Conservation (phyloP, 2,888 invertebrate genomes). For the Dendrolimus pini region DNA sequence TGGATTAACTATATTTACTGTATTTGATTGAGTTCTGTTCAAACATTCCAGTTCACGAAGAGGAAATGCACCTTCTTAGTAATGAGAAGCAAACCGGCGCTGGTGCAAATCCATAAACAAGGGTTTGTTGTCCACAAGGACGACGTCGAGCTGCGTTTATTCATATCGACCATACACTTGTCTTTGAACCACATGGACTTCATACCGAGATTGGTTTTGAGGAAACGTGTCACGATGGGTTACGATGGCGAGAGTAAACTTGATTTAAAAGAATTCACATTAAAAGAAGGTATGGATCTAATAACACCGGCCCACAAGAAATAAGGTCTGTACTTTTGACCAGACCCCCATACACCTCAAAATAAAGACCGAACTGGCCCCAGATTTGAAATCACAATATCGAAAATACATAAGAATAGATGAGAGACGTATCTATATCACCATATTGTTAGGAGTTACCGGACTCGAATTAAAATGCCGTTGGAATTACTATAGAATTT, state of each 20-base stretch:
- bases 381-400: not conserved
- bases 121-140: slow-evolving; percentile 36
- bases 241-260: slow-evolving; percentile 26
- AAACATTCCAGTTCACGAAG: slow-evolving; percentile 35
- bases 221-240: slow-evolving; percentile 23
- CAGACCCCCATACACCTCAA: not conserved
- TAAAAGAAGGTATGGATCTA: slow-evolving; percentile 35
- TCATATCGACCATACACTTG: slow-evolving; percentile 24
- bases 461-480: too few species aligned
- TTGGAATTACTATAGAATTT: too few species aligned
- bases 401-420: not conserved
- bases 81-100: slow-evolving; percentile 29
- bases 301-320: too few species aligned
- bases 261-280: slow-evolving; percentile 42
- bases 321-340: too few species aligned
- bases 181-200: slow-evolving; percentile 34
- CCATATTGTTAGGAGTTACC: too few species aligned
- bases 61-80: slow-evolving; percentile 53
- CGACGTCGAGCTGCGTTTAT: slow-evolving; percentile 30
- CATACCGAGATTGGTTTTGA: slow-evolving; percentile 41
- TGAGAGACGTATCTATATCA: too few species aligned
- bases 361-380: not conserved
- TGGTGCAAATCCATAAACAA: slow-evolving; percentile 40
- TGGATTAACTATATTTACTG: too few species aligned
- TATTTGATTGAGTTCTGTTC: too few species aligned